Conservation (phyloP, 2,797 vertebrate genomes). For the Ciconia nigra region DNA sequence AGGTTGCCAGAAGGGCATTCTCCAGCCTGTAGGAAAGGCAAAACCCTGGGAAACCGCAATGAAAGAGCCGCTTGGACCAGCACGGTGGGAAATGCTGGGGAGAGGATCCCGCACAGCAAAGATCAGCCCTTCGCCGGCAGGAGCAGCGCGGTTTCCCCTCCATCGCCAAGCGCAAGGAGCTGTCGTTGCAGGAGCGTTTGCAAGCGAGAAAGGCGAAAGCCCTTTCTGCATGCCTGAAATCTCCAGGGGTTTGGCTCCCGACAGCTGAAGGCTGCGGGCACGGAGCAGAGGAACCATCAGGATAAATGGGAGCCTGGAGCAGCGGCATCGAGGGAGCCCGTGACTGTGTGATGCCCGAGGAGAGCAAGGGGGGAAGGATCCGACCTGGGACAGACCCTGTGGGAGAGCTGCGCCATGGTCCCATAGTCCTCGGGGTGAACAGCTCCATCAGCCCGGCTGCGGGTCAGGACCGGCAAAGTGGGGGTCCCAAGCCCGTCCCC, state of each 20-base stretch:
- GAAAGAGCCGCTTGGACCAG: background rate
- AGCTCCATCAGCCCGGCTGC: background rate
- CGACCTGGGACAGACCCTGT: background rate
- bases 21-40: background rate
- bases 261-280: background rate
- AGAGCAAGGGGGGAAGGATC: background rate
- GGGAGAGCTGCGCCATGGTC: background rate
- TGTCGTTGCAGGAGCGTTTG: background rate
- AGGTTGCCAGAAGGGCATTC: background rate
- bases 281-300: accelerated
- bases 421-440: accelerated
- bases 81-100: background rate
- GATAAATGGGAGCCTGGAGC: background rate
- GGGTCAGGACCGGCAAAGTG: background rate
- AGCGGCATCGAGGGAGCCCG: accelerated
- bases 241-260: background rate
- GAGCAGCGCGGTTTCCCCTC: background rate
- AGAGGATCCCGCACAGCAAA: background rate
- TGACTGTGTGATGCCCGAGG: background rate
- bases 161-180: background rate
- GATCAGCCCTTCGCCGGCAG: background rate
- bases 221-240: background rate
- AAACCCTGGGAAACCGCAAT: background rate
- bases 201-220: background rate
- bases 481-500: background rate